Evolutionary conservation across 1,140 invertebrate species (phyloP), one percentile per base, ranked within the genome.

Genomic region (Planococcus citri): DNA sequence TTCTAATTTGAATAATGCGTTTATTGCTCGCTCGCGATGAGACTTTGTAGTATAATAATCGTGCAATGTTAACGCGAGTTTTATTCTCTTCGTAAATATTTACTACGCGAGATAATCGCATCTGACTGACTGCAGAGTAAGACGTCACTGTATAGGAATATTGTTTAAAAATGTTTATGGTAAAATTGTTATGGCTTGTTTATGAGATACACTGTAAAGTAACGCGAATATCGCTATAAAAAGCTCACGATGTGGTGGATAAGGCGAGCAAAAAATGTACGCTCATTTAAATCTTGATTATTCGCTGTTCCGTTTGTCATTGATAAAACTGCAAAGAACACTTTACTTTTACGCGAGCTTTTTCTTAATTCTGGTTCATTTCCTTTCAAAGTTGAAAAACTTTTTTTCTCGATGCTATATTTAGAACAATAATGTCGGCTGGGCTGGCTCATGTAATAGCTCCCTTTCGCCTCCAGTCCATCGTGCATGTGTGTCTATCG

Each of bases 251-350:
- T 33, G 29, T 3, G 4, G 29, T 33, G 3, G 29, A 6, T 33
- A 33, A 33, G 3, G 29, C 29, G 29, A 33, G 12, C 3, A 33
- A 33, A 33, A 33, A 33, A 33, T 33, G 29, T 6, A 33, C 12
- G 12, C 29, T 33, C 29, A 33, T 33, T 33, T 33, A 6, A 12
- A 33, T 6, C n/a, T n/a, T 33, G 29, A 12, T 33, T 33, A 33
- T 33, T 33, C 29, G n/a, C 17, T 6, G 10, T 51, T 51, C 41
- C 41, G 41, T 51, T 51, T 51, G 41, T 51, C 41, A 51, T 51
- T 51, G 41, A 51, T 51, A 51, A 51, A 51, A 51, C 41, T 51
- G 17, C n/a, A 51, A 51, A 51, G 41, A 51, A 51, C 41, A 51
- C 41, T 51, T 51, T 51, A 51, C 41, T 51, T 51, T 51, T 51